Evolutionary conservation across 2,797 vertebrate species (phyloP), one percentile per base, ranked within the genome.

Genomic region (Gila robusta): DNA sequence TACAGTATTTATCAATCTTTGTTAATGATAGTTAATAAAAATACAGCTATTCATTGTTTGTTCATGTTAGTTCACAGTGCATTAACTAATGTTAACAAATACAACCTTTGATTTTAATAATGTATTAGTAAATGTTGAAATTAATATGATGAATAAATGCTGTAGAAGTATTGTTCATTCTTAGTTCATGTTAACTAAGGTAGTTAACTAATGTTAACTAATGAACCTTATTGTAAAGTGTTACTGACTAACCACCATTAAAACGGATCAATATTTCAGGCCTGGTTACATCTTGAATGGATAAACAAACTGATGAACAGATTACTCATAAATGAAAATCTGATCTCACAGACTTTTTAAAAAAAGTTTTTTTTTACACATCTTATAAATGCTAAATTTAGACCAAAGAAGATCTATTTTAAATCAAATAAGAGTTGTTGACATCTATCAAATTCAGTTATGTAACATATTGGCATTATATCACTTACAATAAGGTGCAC

Each of bases 401-500:
- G 16, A 74, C 26, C 16, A 32, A 73, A 17, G 4, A 47, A 28
- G 7, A 73, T 17, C 11, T n/a, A 2, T n/a, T 71, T n/a, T 14
- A 41, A 39, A 7, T 71, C 17, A 67, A n/a, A 64, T 76, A 64
- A 56, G 71, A 41, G 12, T 66, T 77, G 66, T 83, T 79, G 32
- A 47, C 26, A 83, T 37, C 26, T 74, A 19, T 23, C 5, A 28
- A 59, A 77, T 81, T 59, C 78, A 52, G 41, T 54, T 62, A 14
- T 6, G 37, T 81, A 77, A 74, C 17, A 59, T 74, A 71, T 86
- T 82, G 81, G 52, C 78, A 71, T 62, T 64, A 44, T 47, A 64
- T 82, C 85, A 84, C 83, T 88, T 70, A 88, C 69, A 64, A 52
- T 41, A 64, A 44, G 54, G 80, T 72, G 41, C 10, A 1, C 67